A percentile compares a stretch with the other conserved stretches of the same genome.
Conservation (phyloP, 2,797 vertebrate genomes). For the Eptatretus atami region DNA sequence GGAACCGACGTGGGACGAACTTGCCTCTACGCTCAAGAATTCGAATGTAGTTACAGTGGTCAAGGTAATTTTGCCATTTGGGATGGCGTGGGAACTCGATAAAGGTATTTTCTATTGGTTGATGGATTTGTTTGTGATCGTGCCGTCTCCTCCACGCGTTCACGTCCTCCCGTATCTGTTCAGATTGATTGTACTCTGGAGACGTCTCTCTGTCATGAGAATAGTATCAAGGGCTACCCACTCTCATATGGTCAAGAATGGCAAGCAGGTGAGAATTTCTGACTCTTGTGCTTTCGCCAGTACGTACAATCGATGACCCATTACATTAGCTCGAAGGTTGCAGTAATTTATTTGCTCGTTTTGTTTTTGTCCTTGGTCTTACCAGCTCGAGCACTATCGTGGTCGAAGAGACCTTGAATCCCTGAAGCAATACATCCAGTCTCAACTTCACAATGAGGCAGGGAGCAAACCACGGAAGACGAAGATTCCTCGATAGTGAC, state of each 20-base stretch:
- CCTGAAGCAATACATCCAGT: constrained; percentile 54
- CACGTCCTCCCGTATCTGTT: not conserved
- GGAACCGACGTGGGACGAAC: constrained; percentile 74
- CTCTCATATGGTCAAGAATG: constrained; percentile 54
- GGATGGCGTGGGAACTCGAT: no score
- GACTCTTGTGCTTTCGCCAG: no score
- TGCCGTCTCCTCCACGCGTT: no score
- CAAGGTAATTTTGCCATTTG: constrained; percentile 28
- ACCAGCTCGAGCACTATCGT: constrained; percentile 55
- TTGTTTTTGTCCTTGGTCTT: constrained; percentile 5
- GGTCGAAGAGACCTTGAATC: constrained; percentile 79
- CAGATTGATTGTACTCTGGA: constrained; percentile 83
- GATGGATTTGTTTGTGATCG: no score
- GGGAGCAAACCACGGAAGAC: not conserved
- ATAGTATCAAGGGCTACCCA: constrained; percentile 78
- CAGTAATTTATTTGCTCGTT: no score
- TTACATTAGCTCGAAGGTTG: no score
- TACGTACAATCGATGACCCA: no score
- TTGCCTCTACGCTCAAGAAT: constrained; percentile 45
- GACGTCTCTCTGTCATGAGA: constrained; percentile 45
- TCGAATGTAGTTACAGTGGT: constrained; percentile 45
- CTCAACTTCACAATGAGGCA: constrained; percentile 21
- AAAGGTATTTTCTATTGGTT: no score
- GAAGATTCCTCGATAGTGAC: constrained; percentile 7
- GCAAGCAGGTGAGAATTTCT: constrained; percentile 33